Conservation (phyloP, 2,113 vertebrate species). For the Patagioenas fasciata region DNA sequence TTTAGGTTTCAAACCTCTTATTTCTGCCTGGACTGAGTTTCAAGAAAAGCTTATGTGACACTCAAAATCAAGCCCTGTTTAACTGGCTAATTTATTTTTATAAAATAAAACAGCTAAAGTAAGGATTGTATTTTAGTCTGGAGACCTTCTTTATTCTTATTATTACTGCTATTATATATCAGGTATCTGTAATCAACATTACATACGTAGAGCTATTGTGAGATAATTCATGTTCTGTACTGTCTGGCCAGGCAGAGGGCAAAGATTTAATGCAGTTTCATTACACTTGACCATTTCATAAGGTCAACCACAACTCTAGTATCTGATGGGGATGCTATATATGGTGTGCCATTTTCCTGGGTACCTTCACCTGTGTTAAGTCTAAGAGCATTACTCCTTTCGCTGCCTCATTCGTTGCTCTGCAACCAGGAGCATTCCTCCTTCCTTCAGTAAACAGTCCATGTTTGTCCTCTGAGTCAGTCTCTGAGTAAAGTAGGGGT, state of each 20-base stretch:
- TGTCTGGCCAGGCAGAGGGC: background rate
- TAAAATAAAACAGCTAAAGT: background rate
- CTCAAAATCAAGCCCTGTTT: background rate
- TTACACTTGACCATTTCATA: slow-evolving; percentile 12
- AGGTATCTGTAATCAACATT: background rate
- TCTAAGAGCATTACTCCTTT: background rate
- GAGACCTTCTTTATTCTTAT: background rate
- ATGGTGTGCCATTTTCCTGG: background rate
- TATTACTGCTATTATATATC: background rate
- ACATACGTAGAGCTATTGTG: background rate
- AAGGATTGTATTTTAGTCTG: background rate
- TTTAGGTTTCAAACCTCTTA: background rate
- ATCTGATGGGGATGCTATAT: background rate
- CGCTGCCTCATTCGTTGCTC: background rate
- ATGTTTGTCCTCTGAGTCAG: background rate
- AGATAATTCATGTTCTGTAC: background rate
- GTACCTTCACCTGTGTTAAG: background rate
- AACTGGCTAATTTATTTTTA: background rate
- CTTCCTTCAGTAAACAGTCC: background rate
- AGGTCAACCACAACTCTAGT: background rate
- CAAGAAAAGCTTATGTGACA: background rate
- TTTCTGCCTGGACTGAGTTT: background rate
- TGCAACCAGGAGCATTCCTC: background rate
- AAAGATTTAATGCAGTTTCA: slow-evolving; percentile 14
- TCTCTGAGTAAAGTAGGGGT: background rate